Conservation (phyloP, 2,797 vertebrate species). For the Malacoraja senta region DNA sequence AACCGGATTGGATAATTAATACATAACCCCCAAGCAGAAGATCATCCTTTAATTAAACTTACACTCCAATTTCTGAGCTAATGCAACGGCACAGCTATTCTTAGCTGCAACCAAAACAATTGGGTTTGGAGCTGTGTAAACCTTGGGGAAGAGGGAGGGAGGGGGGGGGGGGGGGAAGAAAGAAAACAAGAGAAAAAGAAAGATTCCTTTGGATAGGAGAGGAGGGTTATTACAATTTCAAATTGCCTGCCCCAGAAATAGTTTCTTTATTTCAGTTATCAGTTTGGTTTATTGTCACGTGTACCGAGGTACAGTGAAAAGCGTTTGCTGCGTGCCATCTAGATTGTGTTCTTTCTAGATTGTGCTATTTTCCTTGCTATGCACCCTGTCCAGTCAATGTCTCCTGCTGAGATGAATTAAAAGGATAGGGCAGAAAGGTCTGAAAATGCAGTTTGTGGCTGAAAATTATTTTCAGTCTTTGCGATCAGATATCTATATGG, state of each 20-base stretch:
- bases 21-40: conserved; percentile 6
- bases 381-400: background rate
- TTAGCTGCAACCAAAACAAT: conserved; percentile 5
- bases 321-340: no score
- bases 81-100: conserved; percentile 25
- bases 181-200: conserved; percentile 31
- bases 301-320: no score
- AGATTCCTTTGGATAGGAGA: conserved; percentile 34
- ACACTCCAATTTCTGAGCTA: conserved; percentile 18
- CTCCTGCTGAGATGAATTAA: background rate
- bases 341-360: background rate
- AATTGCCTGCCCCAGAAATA: conserved; percentile 15
- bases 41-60: conserved; percentile 23
- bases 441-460: background rate
- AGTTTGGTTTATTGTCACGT: no score
- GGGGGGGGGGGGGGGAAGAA: background rate
- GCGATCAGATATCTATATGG: background rate
- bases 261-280: background rate
- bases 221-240: conserved; percentile 28
- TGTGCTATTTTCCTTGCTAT: background rate
- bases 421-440: background rate
- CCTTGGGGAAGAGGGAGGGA: background rate
- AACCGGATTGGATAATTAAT: conserved; percentile 2
- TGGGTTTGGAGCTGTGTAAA: conserved; percentile 5
- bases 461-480: background rate